A percentile compares a stretch with the other conserved stretches of the same genome.
Evolutionary conservation across 2,113 vertebrate genomes (phyloP).

Genomic region (Ptilorrhoa leucosticta): DNA sequence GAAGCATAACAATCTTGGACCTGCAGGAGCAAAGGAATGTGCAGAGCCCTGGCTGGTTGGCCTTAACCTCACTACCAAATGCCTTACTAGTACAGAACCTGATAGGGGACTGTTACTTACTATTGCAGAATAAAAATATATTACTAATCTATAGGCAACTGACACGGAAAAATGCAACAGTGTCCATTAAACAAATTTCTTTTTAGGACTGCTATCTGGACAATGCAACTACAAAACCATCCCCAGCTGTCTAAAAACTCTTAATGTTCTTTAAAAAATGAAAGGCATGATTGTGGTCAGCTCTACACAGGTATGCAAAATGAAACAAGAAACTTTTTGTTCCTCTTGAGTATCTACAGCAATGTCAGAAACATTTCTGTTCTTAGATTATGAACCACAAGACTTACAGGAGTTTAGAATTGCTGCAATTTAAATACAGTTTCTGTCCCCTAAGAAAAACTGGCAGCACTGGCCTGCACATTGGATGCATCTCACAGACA

Average conservation of each 20-base stretch:
- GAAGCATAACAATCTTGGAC: not conserved
- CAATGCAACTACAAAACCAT: not conserved
- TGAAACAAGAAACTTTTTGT: not conserved
- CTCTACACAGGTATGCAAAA: not conserved
- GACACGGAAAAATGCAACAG: not conserved
- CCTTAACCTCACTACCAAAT: not conserved
- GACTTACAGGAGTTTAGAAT: not conserved
- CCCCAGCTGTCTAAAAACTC: not conserved
- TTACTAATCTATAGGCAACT: not conserved
- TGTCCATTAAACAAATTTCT: not conserved
- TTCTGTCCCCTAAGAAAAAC: not conserved
- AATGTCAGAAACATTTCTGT: not conserved
- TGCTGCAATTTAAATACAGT: not conserved
- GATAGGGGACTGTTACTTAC: not conserved
- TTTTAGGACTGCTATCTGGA: not conserved
- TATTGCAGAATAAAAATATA: not conserved
- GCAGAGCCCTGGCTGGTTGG: not conserved
- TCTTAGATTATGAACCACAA: not conserved
- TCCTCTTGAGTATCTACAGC: not conserved
- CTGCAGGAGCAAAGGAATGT: slow-evolving; percentile 1
- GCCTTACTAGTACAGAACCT: not conserved
- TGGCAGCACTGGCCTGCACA: not conserved
- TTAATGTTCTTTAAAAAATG: not conserved
- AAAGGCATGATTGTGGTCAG: not conserved
- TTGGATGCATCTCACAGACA: not conserved